Evolutionary conservation across 1,140 invertebrate species (phyloP).

Genomic region (Pygmarrhopalites habei): DNA sequence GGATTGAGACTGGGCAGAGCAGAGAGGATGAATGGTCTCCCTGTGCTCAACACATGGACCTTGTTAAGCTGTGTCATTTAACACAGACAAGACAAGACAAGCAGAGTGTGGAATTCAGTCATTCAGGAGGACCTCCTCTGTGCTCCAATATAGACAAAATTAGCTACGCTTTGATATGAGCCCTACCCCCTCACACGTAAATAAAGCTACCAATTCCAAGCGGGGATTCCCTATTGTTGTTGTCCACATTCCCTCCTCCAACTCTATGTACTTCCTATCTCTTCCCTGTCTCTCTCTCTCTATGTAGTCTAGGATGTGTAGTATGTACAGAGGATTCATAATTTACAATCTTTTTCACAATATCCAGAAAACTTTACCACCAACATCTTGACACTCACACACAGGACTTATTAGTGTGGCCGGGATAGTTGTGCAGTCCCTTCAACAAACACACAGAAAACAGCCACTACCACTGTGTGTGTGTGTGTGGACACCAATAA

Average conservation of each 20-base stretch:
- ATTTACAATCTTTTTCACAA: too few species aligned
- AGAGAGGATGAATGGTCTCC: conserved; percentile 6
- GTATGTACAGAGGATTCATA: too few species aligned
- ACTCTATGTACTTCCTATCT: background rate
- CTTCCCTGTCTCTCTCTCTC: too few species aligned
- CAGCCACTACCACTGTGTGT: too few species aligned
- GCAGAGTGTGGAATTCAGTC: conserved; percentile 3
- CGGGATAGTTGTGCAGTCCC: too few species aligned
- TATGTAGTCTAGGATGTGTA: too few species aligned
- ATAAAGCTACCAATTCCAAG: conserved; percentile 6
- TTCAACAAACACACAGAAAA: too few species aligned
- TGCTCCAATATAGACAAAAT: conserved; percentile 11
- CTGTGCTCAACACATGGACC: conserved; percentile 14
- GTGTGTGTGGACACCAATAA: too few species aligned
- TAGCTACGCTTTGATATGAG: conserved; percentile 12
- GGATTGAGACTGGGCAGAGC: background rate
- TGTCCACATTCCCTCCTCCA: too few species aligned
- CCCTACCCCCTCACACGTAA: background rate
- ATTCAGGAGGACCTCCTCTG: background rate
- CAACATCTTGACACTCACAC: too few species aligned
- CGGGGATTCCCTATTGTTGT: background rate
- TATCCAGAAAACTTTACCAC: too few species aligned
- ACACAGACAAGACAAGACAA: background rate
- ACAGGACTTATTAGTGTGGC: too few species aligned
- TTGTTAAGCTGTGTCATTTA: background rate